These are phyloP conservation scores for Microplitis demolitor DNA, from an alignment of 1,140 invertebrate genomes.

Conservation along the genomic window DNA sequence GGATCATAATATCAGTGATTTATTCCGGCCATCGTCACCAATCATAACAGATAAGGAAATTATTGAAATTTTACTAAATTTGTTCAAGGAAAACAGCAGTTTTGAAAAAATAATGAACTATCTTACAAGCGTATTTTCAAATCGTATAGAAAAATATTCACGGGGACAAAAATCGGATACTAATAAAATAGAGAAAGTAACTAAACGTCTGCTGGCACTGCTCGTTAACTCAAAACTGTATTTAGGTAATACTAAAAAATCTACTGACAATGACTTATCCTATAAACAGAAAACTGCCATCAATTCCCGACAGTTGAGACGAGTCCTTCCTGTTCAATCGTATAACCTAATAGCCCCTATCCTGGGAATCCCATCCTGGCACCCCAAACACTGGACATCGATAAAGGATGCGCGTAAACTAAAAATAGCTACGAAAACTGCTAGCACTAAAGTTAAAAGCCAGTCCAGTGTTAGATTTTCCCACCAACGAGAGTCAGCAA, in stretches of 20 bases:
- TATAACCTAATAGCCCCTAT: slow-evolving; percentile 47
- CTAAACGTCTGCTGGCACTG: slow-evolving; percentile 42
- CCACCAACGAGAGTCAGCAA: not conserved
- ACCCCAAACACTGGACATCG: slow-evolving; percentile 25
- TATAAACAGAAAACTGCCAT: slow-evolving; percentile 38
- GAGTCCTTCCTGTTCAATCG: slow-evolving; percentile 39
- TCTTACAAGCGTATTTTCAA: slow-evolving; percentile 38
- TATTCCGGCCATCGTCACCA: too few relatives aligned
- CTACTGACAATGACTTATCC: slow-evolving; percentile 41
- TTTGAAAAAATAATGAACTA: slow-evolving; percentile 23
- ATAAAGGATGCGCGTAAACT: slow-evolving; percentile 9
- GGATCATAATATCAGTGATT: too few relatives aligned
- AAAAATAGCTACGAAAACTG: not conserved
- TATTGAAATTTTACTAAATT: too few relatives aligned
- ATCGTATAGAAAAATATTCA: slow-evolving; percentile 23
- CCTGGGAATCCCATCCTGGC: slow-evolving; percentile 38
- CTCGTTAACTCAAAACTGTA: slow-evolving; percentile 48
- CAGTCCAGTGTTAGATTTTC: not conserved
- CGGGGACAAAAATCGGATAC: slow-evolving; percentile 1
- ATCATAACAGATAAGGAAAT: too few relatives aligned
- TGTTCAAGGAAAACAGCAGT: not conserved
- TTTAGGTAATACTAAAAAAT: slow-evolving; percentile 33
- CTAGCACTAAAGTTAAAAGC: not conserved
- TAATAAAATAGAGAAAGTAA: slow-evolving; percentile 29
- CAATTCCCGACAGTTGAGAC: slow-evolving; percentile 41